Base-by-base conservation (phyloP, 2,888 invertebrate genomes). In the Holacanthella duospinosa region DNA sequence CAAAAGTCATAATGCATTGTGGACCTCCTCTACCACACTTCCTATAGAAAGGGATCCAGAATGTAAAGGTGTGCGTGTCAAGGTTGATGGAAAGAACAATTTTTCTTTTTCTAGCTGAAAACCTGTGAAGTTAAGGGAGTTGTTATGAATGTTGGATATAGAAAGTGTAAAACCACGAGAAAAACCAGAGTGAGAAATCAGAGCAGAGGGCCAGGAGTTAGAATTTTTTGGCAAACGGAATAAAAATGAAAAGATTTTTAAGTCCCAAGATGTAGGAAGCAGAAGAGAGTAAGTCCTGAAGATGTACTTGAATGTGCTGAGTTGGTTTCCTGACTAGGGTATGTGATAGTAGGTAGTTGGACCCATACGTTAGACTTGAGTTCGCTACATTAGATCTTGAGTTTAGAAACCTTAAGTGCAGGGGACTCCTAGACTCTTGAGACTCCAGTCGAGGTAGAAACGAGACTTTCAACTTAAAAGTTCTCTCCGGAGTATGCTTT, bases 391-490 rank as follows among this genome's bases (percentile, higher is more conserved):
- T 48, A 48, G 21, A 21, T 48, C 48, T 48, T 48, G 12, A 48
- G 48, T 21, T 48, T 48, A 21, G 4, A n/a, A 48, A 4, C 19
- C 48, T 48, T 48, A n/a, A 48, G 21, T 9, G 16, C 36, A 16
- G 21, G n/a, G 48, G 48, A 4, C 4, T n/a, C 48, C 21, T 48
- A 21, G 4, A 48, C 21, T 48, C 48, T 21, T n/a, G 21, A 4
- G 48, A 9, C 21, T 21, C 48, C 4, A 48, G 48, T 4, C 48
- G n/a, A 48, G 48, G 48, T 4, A 48, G 48, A 21, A 48, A 48
- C 21, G 4, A 48, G 48, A 48, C 48, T 48, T 48, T 48, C 48
- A 48, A 48, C 48, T 48, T 48, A 48, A 48, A 48, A 48, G 48
- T 48, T 48, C 21, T 48, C 21, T 21, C 6, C 48, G 48, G 21